These are phyloP conservation scores for Tapirus terrestris DNA, from an alignment of 2,113 vertebrate genomes.

Conservation along the genomic window DNA sequence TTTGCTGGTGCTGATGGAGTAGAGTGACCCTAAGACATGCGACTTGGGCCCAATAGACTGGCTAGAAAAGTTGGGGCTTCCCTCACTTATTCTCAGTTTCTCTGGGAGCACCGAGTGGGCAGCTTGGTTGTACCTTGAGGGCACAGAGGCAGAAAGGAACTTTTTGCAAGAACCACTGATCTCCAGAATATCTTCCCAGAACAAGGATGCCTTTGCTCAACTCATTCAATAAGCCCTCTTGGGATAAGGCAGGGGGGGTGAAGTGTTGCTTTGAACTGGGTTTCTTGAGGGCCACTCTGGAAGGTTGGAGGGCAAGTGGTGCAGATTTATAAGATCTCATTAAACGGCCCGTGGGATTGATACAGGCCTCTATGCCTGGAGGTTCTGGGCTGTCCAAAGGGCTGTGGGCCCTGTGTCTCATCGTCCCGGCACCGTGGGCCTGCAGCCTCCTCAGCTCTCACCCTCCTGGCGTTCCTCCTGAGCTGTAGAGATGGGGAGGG, in stretches of 20 bases:
- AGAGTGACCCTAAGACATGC: neutral
- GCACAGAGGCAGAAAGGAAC: neutral
- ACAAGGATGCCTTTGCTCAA: neutral
- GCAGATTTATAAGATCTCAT: conserved; percentile 35
- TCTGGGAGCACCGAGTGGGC: neutral
- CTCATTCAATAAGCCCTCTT: neutral
- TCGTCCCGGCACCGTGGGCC: neutral
- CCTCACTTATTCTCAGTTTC: neutral
- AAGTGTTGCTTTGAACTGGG: neutral
- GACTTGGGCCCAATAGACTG: neutral
- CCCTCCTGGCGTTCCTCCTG: conserved; percentile 7
- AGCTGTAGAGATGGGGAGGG: conserved; percentile 55
- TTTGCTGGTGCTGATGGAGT: neutral
- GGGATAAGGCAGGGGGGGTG: neutral
- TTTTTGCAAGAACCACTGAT: neutral
- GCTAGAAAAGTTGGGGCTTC: neutral
- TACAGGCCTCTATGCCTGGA: neutral
- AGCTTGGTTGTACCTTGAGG: neutral
- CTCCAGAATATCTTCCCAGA: neutral
- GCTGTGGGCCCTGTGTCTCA: neutral
- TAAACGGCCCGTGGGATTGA: neutral
- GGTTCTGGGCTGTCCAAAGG: neutral
- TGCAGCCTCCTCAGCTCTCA: neutral
- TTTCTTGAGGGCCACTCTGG: neutral
- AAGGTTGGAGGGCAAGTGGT: neutral